phyloP scores from a whole-genome alignment of 1,140 invertebrate species.

The Ceratina calcarata region DNA sequence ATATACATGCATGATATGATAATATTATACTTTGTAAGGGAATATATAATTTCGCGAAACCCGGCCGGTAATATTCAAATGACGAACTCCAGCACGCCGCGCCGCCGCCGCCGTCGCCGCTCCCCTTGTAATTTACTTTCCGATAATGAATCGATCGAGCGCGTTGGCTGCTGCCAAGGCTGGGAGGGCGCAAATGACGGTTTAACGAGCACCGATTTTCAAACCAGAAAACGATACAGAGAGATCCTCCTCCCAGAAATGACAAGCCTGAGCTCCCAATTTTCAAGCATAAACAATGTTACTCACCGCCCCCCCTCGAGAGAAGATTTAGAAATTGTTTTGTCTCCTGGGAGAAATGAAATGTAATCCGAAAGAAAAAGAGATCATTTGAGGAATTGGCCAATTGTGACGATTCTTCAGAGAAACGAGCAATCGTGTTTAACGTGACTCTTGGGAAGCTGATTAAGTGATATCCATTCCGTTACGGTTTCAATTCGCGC shows the following conservation, averaged over 20 bases:
- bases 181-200: slow-evolving; percentile 26
- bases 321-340: background rate
- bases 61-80: slow-evolving; percentile 2
- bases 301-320: background rate
- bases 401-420: background rate
- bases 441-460: slow-evolving; percentile 41
- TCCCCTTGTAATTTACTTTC: slow-evolving; percentile 26
- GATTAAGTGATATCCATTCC: slow-evolving; percentile 36
- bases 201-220: slow-evolving; percentile 35
- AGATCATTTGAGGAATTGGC: background rate
- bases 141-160: slow-evolving; percentile 33
- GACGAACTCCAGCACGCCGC: background rate
- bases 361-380: background rate
- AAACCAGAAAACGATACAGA: slow-evolving; percentile 15
- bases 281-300: background rate
- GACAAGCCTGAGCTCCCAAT: slow-evolving; percentile 11
- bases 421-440: slow-evolving; percentile 33
- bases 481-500: slow-evolving; percentile 39
- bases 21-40: too few relatives aligned
- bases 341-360: background rate
- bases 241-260: background rate
- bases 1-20: background rate
- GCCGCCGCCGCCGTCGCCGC: background rate
- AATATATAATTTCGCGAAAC: background rate
- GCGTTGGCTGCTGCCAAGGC: too few relatives aligned